Base-by-base conservation (phyloP, 23 tunicate species). In the Trididemnum clinides region DNA sequence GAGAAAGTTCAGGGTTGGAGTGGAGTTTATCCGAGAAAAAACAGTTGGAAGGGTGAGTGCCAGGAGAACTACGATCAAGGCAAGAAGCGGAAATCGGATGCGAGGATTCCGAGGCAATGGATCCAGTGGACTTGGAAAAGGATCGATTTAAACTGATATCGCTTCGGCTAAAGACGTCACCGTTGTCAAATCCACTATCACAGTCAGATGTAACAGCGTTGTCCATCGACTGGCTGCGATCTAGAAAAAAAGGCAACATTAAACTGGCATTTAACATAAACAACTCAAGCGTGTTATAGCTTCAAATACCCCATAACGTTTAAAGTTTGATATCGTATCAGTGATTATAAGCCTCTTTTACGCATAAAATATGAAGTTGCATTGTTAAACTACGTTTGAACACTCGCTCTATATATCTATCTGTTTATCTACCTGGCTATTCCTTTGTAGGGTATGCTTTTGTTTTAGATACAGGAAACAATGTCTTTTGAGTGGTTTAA, bases 161-260 rank as follows among this genome's bases (percentile, higher is more conserved):
- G 34, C 91, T 87, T 49, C 91, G 85, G 33, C 91, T 87, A 34
- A 87, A 27, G 23, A 59, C 64, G 38, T 87, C 91, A 6, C 91
- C 91, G 72, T 87, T 87, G 81, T 87, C 91, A 73, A 87, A 87
- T 6, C 91, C 91, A 58, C 91, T 87, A 50, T 87, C 91, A 70
- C 91, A 87, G 64, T 87, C 91, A 27, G 91, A 87, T 22, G 91
- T 87, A 54, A 87, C 78, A 32, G 85, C 81, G 27, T 33, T 58
- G 50, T 87, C 91, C 2, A 80, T 54, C 32, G 91, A 80, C 19
- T 72, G 85, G 22, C 59, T 79, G 50, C 85, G 84, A 57, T 64
- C 90, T 86, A 37, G 10, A 85, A 73, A 73, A 73, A 35, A 38
- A 32, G 64, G n/a, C n/a, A n/a, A n/a, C n/a, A n/a, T n/a, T n/a